phyloP scores from a whole-genome alignment of 2,113 vertebrate genomes.

The pig (Sus scrofa) region DNA sequence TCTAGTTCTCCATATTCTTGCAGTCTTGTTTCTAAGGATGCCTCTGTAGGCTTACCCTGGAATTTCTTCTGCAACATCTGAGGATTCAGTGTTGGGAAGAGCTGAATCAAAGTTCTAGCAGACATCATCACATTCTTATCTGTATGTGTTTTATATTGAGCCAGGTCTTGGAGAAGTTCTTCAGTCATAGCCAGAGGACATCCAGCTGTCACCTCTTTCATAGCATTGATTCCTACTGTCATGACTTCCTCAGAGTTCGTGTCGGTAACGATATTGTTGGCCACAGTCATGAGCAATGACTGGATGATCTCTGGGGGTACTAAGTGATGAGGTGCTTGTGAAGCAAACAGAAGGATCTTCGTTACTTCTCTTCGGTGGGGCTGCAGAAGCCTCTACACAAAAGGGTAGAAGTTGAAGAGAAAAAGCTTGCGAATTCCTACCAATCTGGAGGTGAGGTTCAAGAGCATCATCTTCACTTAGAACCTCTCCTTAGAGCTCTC shows the following conservation, averaged over 20 bases:
- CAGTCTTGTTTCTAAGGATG: constrained; percentile 92
- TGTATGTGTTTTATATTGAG: constrained; percentile 96
- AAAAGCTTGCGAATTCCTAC: constrained; percentile 99
- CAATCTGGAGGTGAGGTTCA: constrained; percentile 97
- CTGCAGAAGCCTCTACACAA: constrained; percentile 97
- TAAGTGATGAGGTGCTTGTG: constrained; percentile 95
- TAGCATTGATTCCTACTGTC: constrained; percentile 99
- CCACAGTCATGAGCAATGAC: constrained; percentile 96
- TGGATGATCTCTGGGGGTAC: constrained; percentile 97
- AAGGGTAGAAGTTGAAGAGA: constrained; percentile 98
- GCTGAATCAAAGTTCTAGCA: constrained; percentile 94
- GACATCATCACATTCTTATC: constrained; percentile 99
- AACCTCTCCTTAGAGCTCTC: constrained; percentile 96
- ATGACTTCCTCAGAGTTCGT: constrained; percentile 99
- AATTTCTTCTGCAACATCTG: constrained; percentile 96
- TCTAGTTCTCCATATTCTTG: constrained; percentile 95
- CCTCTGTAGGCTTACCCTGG: constrained; percentile 97
- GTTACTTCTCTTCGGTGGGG: constrained; percentile 99
- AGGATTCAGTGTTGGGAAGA: constrained; percentile 96
- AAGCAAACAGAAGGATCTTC: constrained; percentile 96
- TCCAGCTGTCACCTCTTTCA: constrained; percentile 94
- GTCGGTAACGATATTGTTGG: constrained; percentile 99
- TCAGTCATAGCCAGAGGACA: constrained; percentile 96
- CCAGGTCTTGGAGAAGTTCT: constrained; percentile 96
- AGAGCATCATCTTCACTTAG: constrained; percentile 99